phyloP scores from a whole-genome alignment of 2,888 invertebrate genomes.

The Orthosia gothica region DNA sequence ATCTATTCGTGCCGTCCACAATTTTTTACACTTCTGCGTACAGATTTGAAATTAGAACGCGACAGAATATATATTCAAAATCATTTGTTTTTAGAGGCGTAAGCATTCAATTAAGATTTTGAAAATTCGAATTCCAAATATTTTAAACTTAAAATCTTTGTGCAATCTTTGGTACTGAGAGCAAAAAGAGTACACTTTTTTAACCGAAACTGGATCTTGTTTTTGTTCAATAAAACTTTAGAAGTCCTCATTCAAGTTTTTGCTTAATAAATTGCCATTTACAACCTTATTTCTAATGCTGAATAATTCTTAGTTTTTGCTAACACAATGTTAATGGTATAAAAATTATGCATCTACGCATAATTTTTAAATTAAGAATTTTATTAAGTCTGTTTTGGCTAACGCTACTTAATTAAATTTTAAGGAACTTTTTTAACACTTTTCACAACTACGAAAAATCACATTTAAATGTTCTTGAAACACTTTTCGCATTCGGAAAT shows the following conservation, averaged over 20 bases:
- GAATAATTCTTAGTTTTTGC: not conserved
- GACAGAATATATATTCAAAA: not conserved
- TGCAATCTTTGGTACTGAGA: slow-evolving; percentile 56
- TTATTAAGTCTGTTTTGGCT: not conserved
- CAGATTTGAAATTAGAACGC: not conserved
- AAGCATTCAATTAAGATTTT: not conserved
- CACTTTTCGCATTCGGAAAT: slow-evolving; percentile 13
- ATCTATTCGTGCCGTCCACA: slow-evolving; percentile 27
- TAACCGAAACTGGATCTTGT: slow-evolving; percentile 35
- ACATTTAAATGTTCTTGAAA: slow-evolving; percentile 18
- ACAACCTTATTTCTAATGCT: not conserved
- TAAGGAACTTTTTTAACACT: not conserved
- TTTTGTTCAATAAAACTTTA: slow-evolving; percentile 53
- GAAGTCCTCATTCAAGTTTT: slow-evolving; percentile 57
- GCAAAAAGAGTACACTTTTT: slow-evolving; percentile 51
- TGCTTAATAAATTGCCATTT: slow-evolving; percentile 41
- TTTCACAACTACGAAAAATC: not conserved
- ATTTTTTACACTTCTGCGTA: not conserved
- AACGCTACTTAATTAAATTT: not conserved
- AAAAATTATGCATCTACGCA: not conserved
- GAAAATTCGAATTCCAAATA: not conserved
- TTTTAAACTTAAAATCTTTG: slow-evolving; percentile 38
- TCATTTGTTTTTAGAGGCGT: not conserved
- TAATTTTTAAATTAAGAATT: slow-evolving; percentile 6
- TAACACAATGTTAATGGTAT: not conserved